Evolutionary conservation across 1,140 invertebrate species (phyloP), one percentile per base, ranked within the genome.

Genomic region (Drosophila repleta): DNA sequence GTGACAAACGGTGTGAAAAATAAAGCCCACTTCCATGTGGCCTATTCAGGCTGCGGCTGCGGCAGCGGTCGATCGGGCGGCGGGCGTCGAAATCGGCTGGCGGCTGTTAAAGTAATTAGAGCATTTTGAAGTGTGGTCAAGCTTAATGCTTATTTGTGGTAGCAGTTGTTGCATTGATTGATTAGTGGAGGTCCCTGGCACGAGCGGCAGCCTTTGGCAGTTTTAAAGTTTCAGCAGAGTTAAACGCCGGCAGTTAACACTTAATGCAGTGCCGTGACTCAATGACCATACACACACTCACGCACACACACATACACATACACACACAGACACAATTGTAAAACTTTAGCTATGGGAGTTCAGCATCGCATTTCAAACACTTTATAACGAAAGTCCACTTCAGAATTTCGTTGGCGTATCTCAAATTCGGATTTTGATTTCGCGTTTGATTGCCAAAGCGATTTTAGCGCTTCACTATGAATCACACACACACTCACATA

Each of bases 381-480:
- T 81, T 81, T 75, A 60, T 48, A 60, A 76, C 72, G 70, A 70
- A 67, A 88, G 76, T 76, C 75, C 78, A 88, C 61, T 87, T 87
- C 63, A 87, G 60, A 87, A 85, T 82, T 85, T 85, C 81, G 82
- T 85, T 85, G 87, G 74, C 74, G 83, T 82, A 78, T 82, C 87
- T 85, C 82, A 78, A 87, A 87, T 84, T 87, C 66, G 79, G 75
- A 88, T 76, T 87, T 88, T 87, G 82, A 88, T 87, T 85, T 88
- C 74, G 66, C 56, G 72, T 82, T 82, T 78, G 83, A 85, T 87
- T 85, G 82, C 74, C 64, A 87, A 87, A 82, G 75, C 83, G 61
- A 67, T 79, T 85, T 82, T 81, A 70, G 60, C 61, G 57, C 51
- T 67, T 62, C 53, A 17, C 45, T 45, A 43, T 39, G 41, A 45